Evolutionary conservation across 2,113 vertebrate genomes (phyloP).

Genomic region (Nestor notabilis): DNA sequence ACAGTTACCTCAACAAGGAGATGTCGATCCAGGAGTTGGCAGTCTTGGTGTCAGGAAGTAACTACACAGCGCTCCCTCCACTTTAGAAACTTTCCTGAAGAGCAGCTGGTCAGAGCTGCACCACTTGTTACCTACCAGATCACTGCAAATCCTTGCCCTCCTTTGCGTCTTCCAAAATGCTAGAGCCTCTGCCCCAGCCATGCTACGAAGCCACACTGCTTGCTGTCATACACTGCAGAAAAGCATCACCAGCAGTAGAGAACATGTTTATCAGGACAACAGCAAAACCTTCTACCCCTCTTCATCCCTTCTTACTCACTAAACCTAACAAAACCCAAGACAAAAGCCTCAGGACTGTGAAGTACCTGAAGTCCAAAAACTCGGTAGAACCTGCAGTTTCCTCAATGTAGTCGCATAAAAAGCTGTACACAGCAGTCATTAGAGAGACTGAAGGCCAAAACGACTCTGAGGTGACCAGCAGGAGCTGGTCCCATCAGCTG

Average conservation of each 20-base stretch:
- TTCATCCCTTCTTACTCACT: background rate
- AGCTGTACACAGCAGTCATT: background rate
- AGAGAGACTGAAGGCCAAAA: background rate
- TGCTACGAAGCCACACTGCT: background rate
- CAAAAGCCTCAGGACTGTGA: background rate
- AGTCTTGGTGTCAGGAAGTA: constrained; percentile 87
- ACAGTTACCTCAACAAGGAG: constrained; percentile 92
- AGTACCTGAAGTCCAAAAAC: background rate
- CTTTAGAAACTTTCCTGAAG: background rate
- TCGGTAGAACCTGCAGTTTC: background rate
- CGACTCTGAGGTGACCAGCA: background rate
- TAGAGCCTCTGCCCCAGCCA: constrained; percentile 48
- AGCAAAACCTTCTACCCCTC: background rate
- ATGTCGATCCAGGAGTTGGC: constrained; percentile 97
- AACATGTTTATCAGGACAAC: background rate
- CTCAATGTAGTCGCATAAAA: background rate
- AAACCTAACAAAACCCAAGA: background rate
- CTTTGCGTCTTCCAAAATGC: background rate
- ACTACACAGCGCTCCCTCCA: background rate
- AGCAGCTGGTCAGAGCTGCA: constrained; percentile 45
- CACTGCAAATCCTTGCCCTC: constrained; percentile 47
- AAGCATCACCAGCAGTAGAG: background rate
- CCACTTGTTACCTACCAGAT: constrained; percentile 8
- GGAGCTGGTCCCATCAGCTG: background rate
- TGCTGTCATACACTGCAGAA: constrained; percentile 22